phyloP scores from a whole-genome alignment of 2,888 invertebrate genomes.

The Drosophila affinis region DNA sequence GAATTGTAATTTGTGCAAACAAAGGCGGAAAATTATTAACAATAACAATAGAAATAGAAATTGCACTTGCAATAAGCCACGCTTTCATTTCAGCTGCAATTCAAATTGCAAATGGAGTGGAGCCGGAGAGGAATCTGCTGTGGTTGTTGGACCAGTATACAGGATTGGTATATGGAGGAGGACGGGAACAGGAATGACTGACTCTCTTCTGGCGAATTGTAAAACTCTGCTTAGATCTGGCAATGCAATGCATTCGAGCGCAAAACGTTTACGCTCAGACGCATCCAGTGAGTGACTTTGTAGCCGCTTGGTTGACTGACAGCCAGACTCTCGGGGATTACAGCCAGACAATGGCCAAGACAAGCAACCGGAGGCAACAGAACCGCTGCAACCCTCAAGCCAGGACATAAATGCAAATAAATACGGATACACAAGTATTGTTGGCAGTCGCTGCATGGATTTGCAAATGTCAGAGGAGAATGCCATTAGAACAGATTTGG shows the following conservation, averaged over 20 bases:
- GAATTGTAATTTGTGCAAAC: constrained; percentile 42
- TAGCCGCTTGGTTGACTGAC: constrained; percentile 48
- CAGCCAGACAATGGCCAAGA: constrained; percentile 60
- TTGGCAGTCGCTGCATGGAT: constrained; percentile 26
- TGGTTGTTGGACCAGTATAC: no score
- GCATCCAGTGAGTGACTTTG: constrained; percentile 67
- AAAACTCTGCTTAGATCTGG: constrained; percentile 57
- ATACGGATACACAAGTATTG: constrained; percentile 48
- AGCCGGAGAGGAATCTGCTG: constrained; percentile 5
- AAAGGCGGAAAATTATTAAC: constrained; percentile 69
- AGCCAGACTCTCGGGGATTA: constrained; percentile 37
- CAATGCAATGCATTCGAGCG: constrained; percentile 64
- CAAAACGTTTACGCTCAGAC: constrained; percentile 68
- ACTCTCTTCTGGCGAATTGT: constrained; percentile 35
- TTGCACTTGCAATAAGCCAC: constrained; percentile 40
- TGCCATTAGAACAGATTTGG: constrained; percentile 12
- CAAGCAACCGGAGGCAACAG: constrained; percentile 2
- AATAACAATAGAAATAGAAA: constrained; percentile 61
- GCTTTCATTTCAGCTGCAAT: constrained; percentile 49
- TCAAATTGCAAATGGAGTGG: constrained; percentile 20
- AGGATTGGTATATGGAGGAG: no score
- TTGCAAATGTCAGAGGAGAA: constrained; percentile 12
- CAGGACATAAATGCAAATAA: constrained; percentile 69
- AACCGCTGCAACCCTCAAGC: constrained; percentile 28
- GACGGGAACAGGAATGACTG: no score